Base-by-base conservation (phyloP, 2,888 invertebrate genomes). In the Lagria hirta region DNA sequence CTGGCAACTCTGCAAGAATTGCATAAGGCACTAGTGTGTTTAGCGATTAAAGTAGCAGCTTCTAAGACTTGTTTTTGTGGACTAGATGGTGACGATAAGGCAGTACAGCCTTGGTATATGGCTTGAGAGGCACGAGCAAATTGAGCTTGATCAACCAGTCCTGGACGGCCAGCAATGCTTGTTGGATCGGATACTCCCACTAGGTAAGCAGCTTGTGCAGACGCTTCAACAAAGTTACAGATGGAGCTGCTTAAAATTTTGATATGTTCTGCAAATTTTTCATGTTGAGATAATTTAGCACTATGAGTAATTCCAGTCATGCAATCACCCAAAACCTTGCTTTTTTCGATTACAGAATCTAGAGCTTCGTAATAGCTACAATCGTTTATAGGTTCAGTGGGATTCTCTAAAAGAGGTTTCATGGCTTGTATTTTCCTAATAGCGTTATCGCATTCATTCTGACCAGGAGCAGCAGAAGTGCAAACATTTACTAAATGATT, bases 371-470 rank as follows among this genome's bases (percentile, higher is more conserved):
- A 96, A 75, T 97, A 98, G 0, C 89, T 86, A 40, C 83, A 81
- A 54, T 92, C 92, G 58, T 82, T 88, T 56, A 96, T 80, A 0
- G 96, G 93, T 68, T 96, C 91, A 30, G 82, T 81, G 10, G 95
- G 92, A 65, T 88, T 84, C 55, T 88, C 86, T 30, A 98, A 75
- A 48, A 95, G 75, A 1, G 88, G 85, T 11, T 85, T 80, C 70
- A 90, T 82, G 41, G 89, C 85, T 71, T 90, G 87, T 44, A 98
- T 94, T 68, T 90, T 89, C 51, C 96, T 78, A 36, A 97, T 85
- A 1, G 97, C 96, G 55, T 90, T 95, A 66, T 93, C 94, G 72
- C 98, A 98, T 66, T 98, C 97, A 69, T 90, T 92, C 74, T 96
- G 95, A 0, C 97, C 95, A 0, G 97, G 96, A 0, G 93, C 91